Conservation (phyloP, 1,140 invertebrate genomes). For the Rhynchophorus ferrugineus region DNA sequence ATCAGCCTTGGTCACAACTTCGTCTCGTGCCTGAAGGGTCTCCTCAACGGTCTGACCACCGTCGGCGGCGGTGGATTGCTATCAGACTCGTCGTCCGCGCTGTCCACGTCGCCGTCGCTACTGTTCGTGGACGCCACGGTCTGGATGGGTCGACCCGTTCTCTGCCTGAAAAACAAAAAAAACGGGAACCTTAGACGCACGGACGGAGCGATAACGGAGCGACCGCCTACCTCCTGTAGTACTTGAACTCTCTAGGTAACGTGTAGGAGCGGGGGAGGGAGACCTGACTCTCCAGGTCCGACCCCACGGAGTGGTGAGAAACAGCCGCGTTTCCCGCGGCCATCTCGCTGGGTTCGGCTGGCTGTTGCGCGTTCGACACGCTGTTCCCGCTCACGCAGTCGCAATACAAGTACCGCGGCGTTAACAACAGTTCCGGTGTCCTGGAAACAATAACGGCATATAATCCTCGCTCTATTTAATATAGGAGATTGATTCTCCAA, state of each 20-base stretch:
- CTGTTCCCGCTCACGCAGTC: conserved; percentile 25
- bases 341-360: conserved; percentile 12
- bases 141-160: conserved; percentile 43
- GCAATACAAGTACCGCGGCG: conserved; percentile 58
- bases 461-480: too few relatives aligned
- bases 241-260: conserved; percentile 75
- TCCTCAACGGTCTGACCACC: conserved; percentile 32
- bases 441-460: conserved; percentile 40
- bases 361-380: conserved; percentile 2
- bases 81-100: conserved; percentile 54
- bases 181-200: background rate
- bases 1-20: conserved; percentile 30
- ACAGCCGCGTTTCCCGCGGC: conserved; percentile 28
- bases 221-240: conserved; percentile 59
- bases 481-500: too few relatives aligned
- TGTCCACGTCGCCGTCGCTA: conserved; percentile 70
- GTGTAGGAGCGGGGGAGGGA: conserved; percentile 77
- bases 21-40: conserved; percentile 40
- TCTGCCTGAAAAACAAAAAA: conserved; percentile 30
- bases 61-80: conserved; percentile 34
- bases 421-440: conserved; percentile 68
- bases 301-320: conserved; percentile 42
- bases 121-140: conserved; percentile 74
- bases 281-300: conserved; percentile 69
- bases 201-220: too few relatives aligned